A percentile compares a stretch with the other conserved stretches of the same genome.
These are phyloP conservation scores for Nansenia antarctica DNA, from an alignment of 2,113 vertebrate genomes.

Conservation along the genomic window DNA sequence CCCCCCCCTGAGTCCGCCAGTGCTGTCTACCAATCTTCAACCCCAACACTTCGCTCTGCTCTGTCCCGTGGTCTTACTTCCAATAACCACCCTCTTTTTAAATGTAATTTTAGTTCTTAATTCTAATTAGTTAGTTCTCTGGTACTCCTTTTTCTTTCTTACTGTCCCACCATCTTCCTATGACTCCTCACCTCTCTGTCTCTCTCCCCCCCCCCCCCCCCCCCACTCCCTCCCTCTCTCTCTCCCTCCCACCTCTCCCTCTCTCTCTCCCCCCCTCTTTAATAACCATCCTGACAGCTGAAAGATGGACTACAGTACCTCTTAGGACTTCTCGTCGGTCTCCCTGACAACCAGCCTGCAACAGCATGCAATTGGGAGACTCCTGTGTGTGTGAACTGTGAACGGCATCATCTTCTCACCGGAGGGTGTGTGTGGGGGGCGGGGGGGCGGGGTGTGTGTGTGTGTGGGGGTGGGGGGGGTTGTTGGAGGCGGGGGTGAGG, in stretches of 20 bases:
- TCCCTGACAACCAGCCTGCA: conserved; percentile 38
- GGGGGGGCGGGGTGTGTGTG: background rate
- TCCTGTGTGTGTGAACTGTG: background rate
- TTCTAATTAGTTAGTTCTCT: too few relatives aligned
- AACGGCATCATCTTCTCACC: background rate
- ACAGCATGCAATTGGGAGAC: conserved; percentile 10
- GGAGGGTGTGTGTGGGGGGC: background rate
- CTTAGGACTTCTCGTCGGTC: conserved; percentile 19
- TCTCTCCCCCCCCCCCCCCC: background rate
- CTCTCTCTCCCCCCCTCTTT: background rate
- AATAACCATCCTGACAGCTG: background rate
- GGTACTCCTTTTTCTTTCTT: too few relatives aligned
- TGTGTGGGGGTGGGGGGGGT: background rate
- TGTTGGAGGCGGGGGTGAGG: background rate
- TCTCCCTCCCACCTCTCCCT: background rate
- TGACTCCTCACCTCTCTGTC: conserved; percentile 3
- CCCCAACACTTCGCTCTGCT: too few relatives aligned
- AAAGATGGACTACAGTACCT: background rate
- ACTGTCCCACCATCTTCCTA: background rate
- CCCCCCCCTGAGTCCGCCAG: background rate
- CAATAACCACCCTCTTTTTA: too few relatives aligned
- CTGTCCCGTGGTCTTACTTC: too few relatives aligned
- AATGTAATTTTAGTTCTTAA: too few relatives aligned
- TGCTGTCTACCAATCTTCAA: too few relatives aligned
- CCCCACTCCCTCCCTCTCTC: background rate